Evolutionary conservation across 2,888 invertebrate genomes (phyloP).

Genomic region (Ormyrus rosae): DNA sequence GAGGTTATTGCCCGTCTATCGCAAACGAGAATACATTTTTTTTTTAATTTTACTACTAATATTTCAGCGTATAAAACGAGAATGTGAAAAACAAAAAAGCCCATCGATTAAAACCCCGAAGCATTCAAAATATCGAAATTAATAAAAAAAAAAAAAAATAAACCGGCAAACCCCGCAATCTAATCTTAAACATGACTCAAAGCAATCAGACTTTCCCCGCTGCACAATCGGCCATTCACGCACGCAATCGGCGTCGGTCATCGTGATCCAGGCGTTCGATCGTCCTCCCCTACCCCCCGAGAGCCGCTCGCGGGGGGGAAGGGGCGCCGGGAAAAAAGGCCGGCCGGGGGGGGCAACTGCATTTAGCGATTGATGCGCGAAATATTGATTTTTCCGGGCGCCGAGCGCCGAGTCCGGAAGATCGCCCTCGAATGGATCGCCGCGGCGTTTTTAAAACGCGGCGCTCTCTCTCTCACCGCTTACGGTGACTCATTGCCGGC

Average conservation of each 20-base stretch:
- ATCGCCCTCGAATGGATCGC: constrained; percentile 23
- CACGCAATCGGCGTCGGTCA: not conserved
- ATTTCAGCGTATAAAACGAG: too few relatives aligned
- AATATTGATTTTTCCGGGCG: constrained; percentile 47
- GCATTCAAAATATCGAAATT: too few relatives aligned
- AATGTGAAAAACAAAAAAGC: too few relatives aligned
- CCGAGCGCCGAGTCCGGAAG: not conserved
- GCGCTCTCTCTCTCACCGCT: not conserved
- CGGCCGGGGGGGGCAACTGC: not conserved
- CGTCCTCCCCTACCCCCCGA: not conserved
- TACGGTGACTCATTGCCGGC: constrained; percentile 31
- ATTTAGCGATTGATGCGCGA: constrained; percentile 37
- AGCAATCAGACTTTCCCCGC: too few relatives aligned
- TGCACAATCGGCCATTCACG: too few relatives aligned
- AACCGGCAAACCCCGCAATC: too few relatives aligned
- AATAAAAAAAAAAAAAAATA: too few relatives aligned
- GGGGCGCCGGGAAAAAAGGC: not conserved
- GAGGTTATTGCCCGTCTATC: too few relatives aligned
- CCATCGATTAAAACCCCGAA: too few relatives aligned
- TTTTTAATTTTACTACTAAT: too few relatives aligned
- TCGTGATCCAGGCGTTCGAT: not conserved
- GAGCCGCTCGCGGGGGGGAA: not conserved
- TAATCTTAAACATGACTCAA: too few relatives aligned
- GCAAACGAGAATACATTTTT: too few relatives aligned
- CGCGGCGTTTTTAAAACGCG: constrained; percentile 36